phyloP scores from a whole-genome alignment of 2,797 vertebrate species.

The Scolopax rusticola region DNA sequence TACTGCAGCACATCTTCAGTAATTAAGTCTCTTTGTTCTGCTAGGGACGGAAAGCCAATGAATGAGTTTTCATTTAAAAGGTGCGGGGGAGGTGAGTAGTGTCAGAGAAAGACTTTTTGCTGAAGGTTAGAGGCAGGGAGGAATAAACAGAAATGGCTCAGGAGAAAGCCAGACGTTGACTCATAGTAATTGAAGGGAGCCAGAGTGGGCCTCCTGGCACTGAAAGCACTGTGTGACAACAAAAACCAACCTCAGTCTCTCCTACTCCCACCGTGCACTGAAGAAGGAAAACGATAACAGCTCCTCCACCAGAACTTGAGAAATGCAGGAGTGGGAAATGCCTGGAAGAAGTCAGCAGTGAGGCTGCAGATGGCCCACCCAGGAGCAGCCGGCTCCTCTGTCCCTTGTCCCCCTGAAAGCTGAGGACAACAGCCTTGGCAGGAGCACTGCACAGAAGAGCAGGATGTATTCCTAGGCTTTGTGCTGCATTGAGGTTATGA shows the following conservation, averaged over 20 bases:
- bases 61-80: constrained; percentile 5
- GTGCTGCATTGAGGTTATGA: fast-evolving
- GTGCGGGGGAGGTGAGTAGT: not conserved
- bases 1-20: not conserved
- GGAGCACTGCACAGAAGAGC: not conserved
- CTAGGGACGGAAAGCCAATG: not conserved
- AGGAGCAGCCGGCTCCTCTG: not conserved
- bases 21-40: constrained; percentile 21
- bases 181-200: constrained; percentile 7
- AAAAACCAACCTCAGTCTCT: not conserved
- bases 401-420: not conserved
- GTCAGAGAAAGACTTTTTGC: constrained; percentile 27
- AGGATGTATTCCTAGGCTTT: not conserved
- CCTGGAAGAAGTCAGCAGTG: not conserved
- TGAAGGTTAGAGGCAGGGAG: not conserved
- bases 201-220: not conserved
- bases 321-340: not conserved
- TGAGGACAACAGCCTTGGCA: not conserved
- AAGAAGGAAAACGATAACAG: not conserved
- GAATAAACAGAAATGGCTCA: not conserved
- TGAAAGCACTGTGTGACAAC: not conserved
- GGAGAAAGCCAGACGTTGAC: constrained; percentile 26
- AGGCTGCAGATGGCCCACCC: not conserved
- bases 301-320: not conserved
- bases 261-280: not conserved